Evolutionary conservation across 2,888 invertebrate genomes (phyloP).

Genomic region (Leistus spinibarbis): DNA sequence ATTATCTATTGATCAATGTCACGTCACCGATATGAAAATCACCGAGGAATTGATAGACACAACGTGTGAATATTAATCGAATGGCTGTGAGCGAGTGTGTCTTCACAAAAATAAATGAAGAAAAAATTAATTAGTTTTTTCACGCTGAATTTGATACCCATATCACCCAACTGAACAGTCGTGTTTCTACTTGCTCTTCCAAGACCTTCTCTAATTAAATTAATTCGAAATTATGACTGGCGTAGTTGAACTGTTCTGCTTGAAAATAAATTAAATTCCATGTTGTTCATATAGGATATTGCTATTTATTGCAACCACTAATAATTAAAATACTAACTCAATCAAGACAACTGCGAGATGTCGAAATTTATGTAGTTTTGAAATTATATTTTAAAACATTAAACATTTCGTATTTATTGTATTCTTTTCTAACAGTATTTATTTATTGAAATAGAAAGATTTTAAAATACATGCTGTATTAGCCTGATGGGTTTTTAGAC

Average conservation of each 20-base stretch:
- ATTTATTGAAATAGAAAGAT: too few relatives aligned
- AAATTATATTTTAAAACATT: too few relatives aligned
- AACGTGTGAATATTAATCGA: conserved; percentile 36
- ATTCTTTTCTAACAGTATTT: too few relatives aligned
- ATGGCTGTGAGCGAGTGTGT: neutral
- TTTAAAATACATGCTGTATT: too few relatives aligned
- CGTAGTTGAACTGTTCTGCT: too few relatives aligned
- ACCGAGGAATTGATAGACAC: conserved; percentile 14
- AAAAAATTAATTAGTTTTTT: conserved; percentile 36
- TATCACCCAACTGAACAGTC: conserved; percentile 21
- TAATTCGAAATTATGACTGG: conserved; percentile 6
- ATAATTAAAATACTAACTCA: conserved; percentile 13
- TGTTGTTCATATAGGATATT: conserved; percentile 2
- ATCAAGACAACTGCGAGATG: neutral
- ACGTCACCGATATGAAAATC: conserved; percentile 25
- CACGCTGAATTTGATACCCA: conserved; percentile 28
- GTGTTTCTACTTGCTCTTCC: conserved; percentile 6
- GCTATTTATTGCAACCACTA: neutral
- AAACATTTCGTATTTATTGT: too few relatives aligned
- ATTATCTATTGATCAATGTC: conserved; percentile 39
- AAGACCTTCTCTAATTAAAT: conserved; percentile 16
- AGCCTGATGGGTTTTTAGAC: too few relatives aligned
- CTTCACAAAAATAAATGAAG: conserved; percentile 23
- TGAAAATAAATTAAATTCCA: conserved; percentile 6
- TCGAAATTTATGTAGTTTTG: neutral